Evolutionary conservation across 2,888 invertebrate genomes (phyloP).

Genomic region (Rugalucina vietnamica): DNA sequence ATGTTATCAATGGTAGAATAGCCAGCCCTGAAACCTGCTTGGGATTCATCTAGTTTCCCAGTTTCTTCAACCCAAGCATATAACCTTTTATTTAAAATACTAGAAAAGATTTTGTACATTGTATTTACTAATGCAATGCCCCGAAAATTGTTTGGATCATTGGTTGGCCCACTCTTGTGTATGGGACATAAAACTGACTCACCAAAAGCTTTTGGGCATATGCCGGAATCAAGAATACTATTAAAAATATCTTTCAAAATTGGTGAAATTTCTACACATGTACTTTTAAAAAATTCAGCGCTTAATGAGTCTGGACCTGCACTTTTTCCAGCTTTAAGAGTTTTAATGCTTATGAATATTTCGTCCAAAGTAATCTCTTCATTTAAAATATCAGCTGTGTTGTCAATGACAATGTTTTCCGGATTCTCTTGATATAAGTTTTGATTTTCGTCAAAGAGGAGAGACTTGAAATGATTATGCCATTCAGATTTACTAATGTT

Average conservation of each 20-base stretch:
- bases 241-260: constrained; percentile 35
- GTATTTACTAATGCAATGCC: constrained; percentile 49
- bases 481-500: neutral
- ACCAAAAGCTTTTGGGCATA: constrained; percentile 40
- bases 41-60: constrained; percentile 36
- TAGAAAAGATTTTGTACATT: constrained; percentile 50
- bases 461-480: neutral
- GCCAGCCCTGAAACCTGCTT: constrained; percentile 44
- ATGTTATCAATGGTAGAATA: constrained; percentile 39
- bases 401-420: neutral
- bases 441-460: constrained; percentile 10
- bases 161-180: constrained; percentile 40
- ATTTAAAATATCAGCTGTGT: constrained; percentile 7
- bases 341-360: neutral
- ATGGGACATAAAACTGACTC: constrained; percentile 34
- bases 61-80: constrained; percentile 28
- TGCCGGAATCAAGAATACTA: constrained; percentile 32
- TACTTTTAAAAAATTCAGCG: constrained; percentile 42
- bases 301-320: neutral
- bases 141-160: constrained; percentile 48
- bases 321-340: neutral
- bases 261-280: constrained; percentile 17
- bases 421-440: neutral
- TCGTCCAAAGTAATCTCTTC: constrained; percentile 9
- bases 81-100: constrained; percentile 39